Evolutionary conservation across 1,140 invertebrate genomes (phyloP).

Genomic region (Aphelinus certus): DNA sequence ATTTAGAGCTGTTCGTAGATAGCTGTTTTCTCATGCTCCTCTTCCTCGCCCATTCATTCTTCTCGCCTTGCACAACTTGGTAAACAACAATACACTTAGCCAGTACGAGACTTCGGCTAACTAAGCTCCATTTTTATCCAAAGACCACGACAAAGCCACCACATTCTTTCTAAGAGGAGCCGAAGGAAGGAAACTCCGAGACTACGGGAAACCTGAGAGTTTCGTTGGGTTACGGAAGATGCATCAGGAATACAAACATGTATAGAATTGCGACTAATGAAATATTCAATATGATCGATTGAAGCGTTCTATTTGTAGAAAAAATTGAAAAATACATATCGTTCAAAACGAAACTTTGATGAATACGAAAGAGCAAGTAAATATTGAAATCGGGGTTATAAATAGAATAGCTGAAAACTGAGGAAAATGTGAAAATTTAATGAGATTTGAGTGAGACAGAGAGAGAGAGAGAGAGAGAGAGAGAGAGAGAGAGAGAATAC

Average conservation of each 20-base stretch:
- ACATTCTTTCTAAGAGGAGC: neutral
- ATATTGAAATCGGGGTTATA: too few relatives aligned
- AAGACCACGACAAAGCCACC: neutral
- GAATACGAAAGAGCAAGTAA: too few relatives aligned
- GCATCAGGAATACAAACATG: slow-evolving; percentile 15
- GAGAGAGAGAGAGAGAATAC: too few relatives aligned
- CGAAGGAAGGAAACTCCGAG: neutral
- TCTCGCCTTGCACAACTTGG: neutral
- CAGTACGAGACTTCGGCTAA: slow-evolving; percentile 1
- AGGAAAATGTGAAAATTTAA: too few relatives aligned
- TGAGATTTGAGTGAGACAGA: too few relatives aligned
- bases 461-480: too few relatives aligned
- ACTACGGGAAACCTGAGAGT: slow-evolving; percentile 3
- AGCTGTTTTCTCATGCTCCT: slow-evolving; percentile 7
- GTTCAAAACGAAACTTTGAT: too few relatives aligned
- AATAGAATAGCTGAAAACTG: too few relatives aligned
- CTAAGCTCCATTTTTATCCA: slow-evolving; percentile 20
- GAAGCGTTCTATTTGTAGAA: too few relatives aligned
- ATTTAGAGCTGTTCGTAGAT: neutral
- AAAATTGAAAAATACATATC: too few relatives aligned
- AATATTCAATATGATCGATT: too few relatives aligned
- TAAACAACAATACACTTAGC: slow-evolving; percentile 21
- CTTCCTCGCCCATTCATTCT: neutral
- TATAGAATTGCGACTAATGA: neutral
- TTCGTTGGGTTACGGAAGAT: neutral